A percentile compares a stretch with the other conserved stretches of the same genome.
Evolutionary conservation across 2,113 vertebrate species (phyloP).

Genomic region (Odocoileus virginianus): DNA sequence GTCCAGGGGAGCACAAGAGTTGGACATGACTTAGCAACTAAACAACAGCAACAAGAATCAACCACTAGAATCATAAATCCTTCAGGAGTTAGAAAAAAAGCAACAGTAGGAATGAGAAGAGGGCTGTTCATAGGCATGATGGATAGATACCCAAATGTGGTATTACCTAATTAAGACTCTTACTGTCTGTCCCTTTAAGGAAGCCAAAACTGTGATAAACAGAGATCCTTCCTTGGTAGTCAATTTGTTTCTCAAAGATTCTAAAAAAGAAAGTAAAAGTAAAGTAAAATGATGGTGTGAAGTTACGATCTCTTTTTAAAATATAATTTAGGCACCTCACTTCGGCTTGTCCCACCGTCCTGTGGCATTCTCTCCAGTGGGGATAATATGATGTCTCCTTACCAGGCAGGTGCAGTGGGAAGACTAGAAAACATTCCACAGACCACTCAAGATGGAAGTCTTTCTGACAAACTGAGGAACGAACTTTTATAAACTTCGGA

Average conservation of each 20-base stretch:
- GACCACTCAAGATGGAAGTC: background rate
- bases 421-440: background rate
- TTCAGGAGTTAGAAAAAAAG: background rate
- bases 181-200: background rate
- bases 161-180: background rate
- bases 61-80: background rate
- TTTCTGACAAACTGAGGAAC: background rate
- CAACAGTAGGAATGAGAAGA: background rate
- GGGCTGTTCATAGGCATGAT: background rate
- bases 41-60: background rate
- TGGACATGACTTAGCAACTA: accelerated
- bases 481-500: background rate
- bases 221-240: background rate
- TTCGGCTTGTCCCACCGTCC: background rate
- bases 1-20: background rate
- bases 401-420: background rate
- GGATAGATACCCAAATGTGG: background rate
- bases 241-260: background rate
- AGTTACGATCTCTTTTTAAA: background rate
- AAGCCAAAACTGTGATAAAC: background rate
- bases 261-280: background rate
- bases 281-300: background rate
- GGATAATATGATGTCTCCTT: background rate
- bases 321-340: background rate
- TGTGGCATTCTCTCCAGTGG: background rate